Evolutionary conservation across 2,113 vertebrate genomes (phyloP).

Genomic region (Campylomormyrus tamandua): DNA sequence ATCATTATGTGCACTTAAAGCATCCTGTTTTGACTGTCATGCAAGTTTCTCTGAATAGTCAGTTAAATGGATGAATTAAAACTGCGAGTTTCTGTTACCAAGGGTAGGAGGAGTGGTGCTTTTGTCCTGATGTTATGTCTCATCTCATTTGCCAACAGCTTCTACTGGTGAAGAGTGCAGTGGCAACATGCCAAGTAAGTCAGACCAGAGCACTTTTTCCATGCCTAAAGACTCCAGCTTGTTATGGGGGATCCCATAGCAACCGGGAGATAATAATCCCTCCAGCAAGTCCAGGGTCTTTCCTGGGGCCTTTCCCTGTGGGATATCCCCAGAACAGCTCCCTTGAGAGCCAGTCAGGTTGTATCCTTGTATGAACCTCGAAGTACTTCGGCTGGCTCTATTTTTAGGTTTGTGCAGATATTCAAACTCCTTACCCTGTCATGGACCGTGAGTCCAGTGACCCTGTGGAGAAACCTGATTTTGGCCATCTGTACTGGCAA

Average conservation of each 20-base stretch:
- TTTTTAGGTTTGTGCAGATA: neutral
- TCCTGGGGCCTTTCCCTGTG: neutral
- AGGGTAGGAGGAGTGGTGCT: neutral
- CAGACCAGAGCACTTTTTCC: neutral
- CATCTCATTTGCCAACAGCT: neutral
- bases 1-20: neutral
- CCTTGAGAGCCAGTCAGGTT: neutral
- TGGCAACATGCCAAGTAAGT: neutral
- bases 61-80: neutral
- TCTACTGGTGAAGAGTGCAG: neutral
- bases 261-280: neutral
- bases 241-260: neutral
- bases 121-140: neutral
- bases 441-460: neutral
- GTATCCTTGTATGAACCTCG: neutral
- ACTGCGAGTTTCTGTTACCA: neutral
- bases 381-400: neutral
- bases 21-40: neutral
- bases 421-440: neutral
- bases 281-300: neutral
- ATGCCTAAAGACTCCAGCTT: neutral
- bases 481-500: neutral
- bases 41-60: neutral
- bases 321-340: neutral
- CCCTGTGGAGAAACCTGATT: neutral